Evolutionary conservation across 1,140 invertebrate species (phyloP), one percentile per base, ranked within the genome.

Genomic region (Drosophila ironensis): DNA sequence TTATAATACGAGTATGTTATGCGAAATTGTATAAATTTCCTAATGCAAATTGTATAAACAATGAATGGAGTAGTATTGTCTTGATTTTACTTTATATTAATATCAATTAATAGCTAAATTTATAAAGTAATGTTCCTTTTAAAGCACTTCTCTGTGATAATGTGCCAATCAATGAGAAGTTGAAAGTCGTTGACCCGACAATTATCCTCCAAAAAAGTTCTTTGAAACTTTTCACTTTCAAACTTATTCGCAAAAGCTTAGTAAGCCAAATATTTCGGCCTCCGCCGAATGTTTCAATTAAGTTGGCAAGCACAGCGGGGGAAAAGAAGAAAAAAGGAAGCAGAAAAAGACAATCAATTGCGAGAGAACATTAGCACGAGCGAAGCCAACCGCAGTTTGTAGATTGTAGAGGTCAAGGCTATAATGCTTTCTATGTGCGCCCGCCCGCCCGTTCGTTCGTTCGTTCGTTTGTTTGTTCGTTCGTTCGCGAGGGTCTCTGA

Each of bases 391-490:
- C 60, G 30, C 52, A 47, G 57, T 47, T 56, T 61, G 33, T 64
- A 64, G 60, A 63, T 64, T 64, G 60, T 64, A 64, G 60, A 60
- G 60, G 60, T 64, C 60, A 64, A 64, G 60, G 60, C 60, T 64
- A 64, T 63, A 63, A 69, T 63, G 35, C 11, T 44, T 42, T 30
- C 28, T 59, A 12, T 12, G 30, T 17, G n/a, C 37, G 27, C 14
- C 12, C 12, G 5, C 35, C 28, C 50, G 6, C 5, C 20, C 7
- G 11, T 11, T 11, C 22, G 42, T 25, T 8, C 30, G 2, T 30
- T 8, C 19, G 1, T 45, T 12, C 19, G 2, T 35, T 2, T 37
- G 8, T 40, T 8, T 52, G 27, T 41, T 19, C 16, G 27, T 52
- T 53, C n/a, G n/a, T n/a, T 22, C 19, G 38, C 27, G 59, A 60